A percentile compares a stretch with the other conserved stretches of the same genome.
phyloP scores from a whole-genome alignment of 2,888 invertebrate species.

The Melanophora roralis region DNA sequence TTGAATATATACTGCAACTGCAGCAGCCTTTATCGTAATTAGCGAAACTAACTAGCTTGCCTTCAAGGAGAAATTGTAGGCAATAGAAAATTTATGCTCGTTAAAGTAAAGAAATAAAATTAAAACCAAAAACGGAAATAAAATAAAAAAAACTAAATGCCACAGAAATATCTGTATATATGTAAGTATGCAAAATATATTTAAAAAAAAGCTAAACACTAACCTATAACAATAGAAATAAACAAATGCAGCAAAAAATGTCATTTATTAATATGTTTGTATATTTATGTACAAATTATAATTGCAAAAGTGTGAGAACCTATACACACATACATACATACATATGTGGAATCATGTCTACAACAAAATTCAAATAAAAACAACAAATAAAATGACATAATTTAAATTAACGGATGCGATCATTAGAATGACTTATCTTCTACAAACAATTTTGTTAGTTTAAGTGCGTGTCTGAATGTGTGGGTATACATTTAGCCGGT shows the following conservation, averaged over 20 bases:
- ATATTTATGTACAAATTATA: slow-evolving; percentile 54
- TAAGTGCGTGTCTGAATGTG: slow-evolving; percentile 1
- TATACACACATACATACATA: background rate
- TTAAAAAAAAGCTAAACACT: background rate
- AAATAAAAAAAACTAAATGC: slow-evolving; percentile 31
- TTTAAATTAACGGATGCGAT: slow-evolving; percentile 63
- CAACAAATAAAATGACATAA: slow-evolving; percentile 49
- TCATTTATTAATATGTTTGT: background rate
- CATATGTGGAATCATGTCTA: slow-evolving; percentile 1
- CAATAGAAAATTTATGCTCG: slow-evolving; percentile 46
- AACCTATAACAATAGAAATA: background rate
- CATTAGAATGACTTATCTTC: slow-evolving; percentile 50
- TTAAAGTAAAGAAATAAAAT: slow-evolving; percentile 14
- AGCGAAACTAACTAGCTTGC: slow-evolving; percentile 50
- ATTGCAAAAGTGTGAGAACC: background rate
- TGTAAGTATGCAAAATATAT: slow-evolving; percentile 2
- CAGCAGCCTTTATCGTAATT: slow-evolving; percentile 68
- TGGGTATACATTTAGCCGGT: background rate
- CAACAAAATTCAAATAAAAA: slow-evolving; percentile 34
- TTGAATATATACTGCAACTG: slow-evolving; percentile 68
- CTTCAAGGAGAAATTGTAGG: slow-evolving; percentile 46
- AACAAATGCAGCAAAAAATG: slow-evolving; percentile 33
- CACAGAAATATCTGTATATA: slow-evolving; percentile 44
- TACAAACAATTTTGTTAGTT: background rate
- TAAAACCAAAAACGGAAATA: slow-evolving; percentile 57